Base-by-base conservation (phyloP, 2,113 vertebrate genomes). In the Propithecus coquereli region DNA sequence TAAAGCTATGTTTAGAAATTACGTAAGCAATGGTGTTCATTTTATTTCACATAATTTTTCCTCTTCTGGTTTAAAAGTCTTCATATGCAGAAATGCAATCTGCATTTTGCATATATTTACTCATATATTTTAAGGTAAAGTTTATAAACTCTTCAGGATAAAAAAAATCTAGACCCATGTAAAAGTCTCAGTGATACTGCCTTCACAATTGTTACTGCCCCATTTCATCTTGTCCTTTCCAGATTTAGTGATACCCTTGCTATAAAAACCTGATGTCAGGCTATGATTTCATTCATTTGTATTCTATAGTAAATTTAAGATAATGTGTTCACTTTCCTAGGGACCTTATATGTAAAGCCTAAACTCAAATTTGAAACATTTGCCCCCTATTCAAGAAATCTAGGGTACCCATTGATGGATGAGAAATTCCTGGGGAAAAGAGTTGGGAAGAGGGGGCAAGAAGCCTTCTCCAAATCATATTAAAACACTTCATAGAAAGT, bases 1-100 rank as follows among this genome's bases (percentile, higher is more conserved):
- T 97, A 50, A 65, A 94, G 79, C 87, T 96, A 87, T 96, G 90
- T 95, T 97, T 96, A 94, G 84, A 95, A 96, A 97, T 97, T 91
- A 97, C 87, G 81, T 95, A 93, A 85, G 95, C 83, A 90, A 83
- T 80, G 83, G 32, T 80, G 81, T 93, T 94, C 91, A 95, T 92
- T 91, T 97, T 92, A 91, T 92, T 94, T 94, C 88, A 95, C 77
- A 91, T 94, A 96, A 89, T 81, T 95, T 97, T 87, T 94, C 65
- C 61, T 96, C 80, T 90, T 94, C 65, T 94, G 68, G 96, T 87
- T 97, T 97, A 68, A 90, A 96, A 94, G 86, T 93, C 79, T 87
- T 94, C 92, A 93, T 91, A 71, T 96, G 92, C 91, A 96, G 94
- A 95, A 97, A 87, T 50, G 71, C 87, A 90, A 87, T 83, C 80